Evolutionary conservation across 1,140 invertebrate species (phyloP), one percentile per base, ranked within the genome.

Genomic region (Drosophila lini): DNA sequence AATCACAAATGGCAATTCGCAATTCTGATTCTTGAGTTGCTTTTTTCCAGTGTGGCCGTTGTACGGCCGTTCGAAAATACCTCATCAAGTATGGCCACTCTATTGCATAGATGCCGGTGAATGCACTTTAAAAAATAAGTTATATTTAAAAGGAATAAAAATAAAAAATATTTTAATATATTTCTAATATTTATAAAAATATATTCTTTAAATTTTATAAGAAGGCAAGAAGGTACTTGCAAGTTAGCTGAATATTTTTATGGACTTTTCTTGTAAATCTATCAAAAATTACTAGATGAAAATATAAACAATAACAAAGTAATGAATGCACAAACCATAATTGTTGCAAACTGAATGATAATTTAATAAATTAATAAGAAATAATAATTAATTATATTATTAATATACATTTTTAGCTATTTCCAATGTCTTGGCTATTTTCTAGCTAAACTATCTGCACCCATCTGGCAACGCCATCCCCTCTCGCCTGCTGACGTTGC

Each of bases 401-500:
- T 22, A 22, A 28, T 28, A 25, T 25, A 28, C 4, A 28, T 6
- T 28, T 16, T 41, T 41, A 3, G 25, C 25, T 28, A n/a, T 25
- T 28, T 48, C 1, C 15, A 10, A 5, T 31, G 4, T 34, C 3
- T 0, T 34, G 16, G 31, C 34, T 22, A 6, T 22, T 53, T 53
- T 15, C 7, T 4, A 13, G 34, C 32, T n/a, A 9, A 22, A 11
- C 9, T 3, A 34, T 3, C 31, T 0, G 2, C 11, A 19, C 9
- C 1, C 13, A 16, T 41, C 13, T 64, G 63, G 63, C 63, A 64
- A 47, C 63, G 61, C 63, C n/a, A 11, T 7, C 7, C n/a, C 32
- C 10, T 47, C 19, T 45, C 25, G 60, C 25, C 60, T 68, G 64
- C 64, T 68, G 64, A 68, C 64, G 64, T 68, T 68, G 64, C 64